Conservation (phyloP, 1,140 invertebrate species). For the Scylla paramamosain region DNA sequence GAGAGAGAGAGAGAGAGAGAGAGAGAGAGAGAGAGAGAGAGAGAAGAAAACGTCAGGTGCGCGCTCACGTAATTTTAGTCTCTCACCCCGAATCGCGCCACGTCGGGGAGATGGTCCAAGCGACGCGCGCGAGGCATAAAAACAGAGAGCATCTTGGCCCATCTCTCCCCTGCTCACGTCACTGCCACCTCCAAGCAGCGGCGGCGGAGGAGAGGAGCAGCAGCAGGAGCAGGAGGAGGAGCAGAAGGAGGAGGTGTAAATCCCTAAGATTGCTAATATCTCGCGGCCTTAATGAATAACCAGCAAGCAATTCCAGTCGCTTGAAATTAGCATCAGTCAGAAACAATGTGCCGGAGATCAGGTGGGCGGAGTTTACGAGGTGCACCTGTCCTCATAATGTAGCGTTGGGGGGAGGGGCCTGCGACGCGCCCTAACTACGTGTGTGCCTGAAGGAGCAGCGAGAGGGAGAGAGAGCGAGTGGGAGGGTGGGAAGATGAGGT, state of each 20-base stretch:
- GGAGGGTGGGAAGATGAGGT: background rate
- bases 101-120: too few relatives aligned
- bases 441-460: background rate
- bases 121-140: too few relatives aligned
- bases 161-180: too few relatives aligned
- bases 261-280: background rate
- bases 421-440: background rate
- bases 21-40: constrained; percentile 3
- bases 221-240: background rate
- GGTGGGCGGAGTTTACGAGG: background rate
- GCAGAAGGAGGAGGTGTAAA: background rate
- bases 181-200: too few relatives aligned
- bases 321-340: background rate
- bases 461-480: background rate
- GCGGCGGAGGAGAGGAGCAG: background rate
- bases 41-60: background rate
- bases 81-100: too few relatives aligned
- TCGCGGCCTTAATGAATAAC: background rate
- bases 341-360: background rate
- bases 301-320: background rate
- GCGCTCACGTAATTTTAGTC: too few relatives aligned
- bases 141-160: too few relatives aligned
- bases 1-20: constrained; percentile 6
- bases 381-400: background rate
- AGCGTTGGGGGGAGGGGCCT: background rate